Base-by-base conservation (phyloP, 2,797 vertebrate genomes). In the Falco concolor region DNA sequence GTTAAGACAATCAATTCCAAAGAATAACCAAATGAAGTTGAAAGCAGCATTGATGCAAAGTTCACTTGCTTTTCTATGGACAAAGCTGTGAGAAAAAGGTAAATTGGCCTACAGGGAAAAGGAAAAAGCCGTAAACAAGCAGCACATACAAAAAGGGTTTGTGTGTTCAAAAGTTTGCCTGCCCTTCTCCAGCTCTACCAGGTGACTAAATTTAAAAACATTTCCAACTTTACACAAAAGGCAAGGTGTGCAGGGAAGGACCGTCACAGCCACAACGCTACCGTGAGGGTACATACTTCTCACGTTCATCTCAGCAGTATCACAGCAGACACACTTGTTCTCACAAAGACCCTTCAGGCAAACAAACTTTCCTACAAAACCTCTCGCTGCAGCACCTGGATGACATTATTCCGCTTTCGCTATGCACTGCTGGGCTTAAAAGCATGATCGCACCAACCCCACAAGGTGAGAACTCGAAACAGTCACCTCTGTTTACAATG, bases 291-390 rank as follows among this genome's bases (percentile, higher is more conserved):
- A 6, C 1, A 4, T 4, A 9, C 63, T 44, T 17, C 72, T 19
- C 5, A 19, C 0, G 8, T 13, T 34, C 56, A 40, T 4, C 27
- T 63, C 50, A 0, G 6, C 4, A 14, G 13, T 2, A 22, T 8
- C 45, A 25, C 9, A 84, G 65, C 36, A 68, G 22, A 60, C 34
- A 63, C 28, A 1, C 12, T 23, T 12, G 17, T 44, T 32, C 15
- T 68, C 12, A 8, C 3, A 3, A 13, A 19, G n/a, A 36, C 12
- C 34, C 49, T 34, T 14, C 49, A 25, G 38, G 49, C 15, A 64
- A 34, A 9, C 15, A 8, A 24, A 18, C 19, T 2, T 28, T 10
- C 61, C 36, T 34, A 23, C 28, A 25, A 23, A 34, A 45, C 3
- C n/a, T 65, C n/a, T 69, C 28, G 8, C 45, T 1, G 20, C 16